Percentiles rank a stretch among this genome's conserved stretches.
These are phyloP conservation scores for Anser cygnoides DNA, from an alignment of 2,113 vertebrate species.

Conservation along the genomic window DNA sequence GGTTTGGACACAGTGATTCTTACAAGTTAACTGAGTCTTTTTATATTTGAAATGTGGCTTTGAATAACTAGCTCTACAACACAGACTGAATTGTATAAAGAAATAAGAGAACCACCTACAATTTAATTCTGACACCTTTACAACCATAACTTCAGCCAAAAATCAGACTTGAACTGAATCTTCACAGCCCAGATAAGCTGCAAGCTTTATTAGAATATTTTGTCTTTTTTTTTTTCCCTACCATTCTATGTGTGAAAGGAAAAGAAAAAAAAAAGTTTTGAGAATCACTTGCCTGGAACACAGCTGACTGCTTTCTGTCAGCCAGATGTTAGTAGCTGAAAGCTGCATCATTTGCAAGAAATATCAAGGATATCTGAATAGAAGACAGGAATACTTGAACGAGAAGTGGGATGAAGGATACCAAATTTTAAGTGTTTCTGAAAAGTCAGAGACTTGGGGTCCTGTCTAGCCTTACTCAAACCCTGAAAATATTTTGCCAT, in stretches of 20 bases:
- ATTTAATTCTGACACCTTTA: background rate
- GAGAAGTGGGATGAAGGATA: background rate
- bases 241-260: background rate
- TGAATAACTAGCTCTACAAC: background rate
- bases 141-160: background rate
- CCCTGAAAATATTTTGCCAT: background rate
- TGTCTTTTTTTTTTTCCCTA: background rate
- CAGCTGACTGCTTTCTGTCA: constrained; percentile 7
- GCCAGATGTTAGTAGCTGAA: constrained; percentile 7
- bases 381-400: background rate
- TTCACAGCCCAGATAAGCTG: background rate
- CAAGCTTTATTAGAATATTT: background rate
- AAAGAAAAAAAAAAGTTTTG: background rate
- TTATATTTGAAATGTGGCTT: background rate
- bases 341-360: background rate
- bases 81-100: background rate
- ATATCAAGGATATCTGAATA: background rate
- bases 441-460: background rate
- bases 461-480: background rate
- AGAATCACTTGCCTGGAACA: background rate
- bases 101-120: background rate
- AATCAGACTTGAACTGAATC: background rate
- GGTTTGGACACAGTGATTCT: background rate
- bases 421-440: background rate
- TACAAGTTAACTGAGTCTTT: background rate